Evolutionary conservation across 1,140 invertebrate genomes (phyloP).

Genomic region (Drosophila asahinai): DNA sequence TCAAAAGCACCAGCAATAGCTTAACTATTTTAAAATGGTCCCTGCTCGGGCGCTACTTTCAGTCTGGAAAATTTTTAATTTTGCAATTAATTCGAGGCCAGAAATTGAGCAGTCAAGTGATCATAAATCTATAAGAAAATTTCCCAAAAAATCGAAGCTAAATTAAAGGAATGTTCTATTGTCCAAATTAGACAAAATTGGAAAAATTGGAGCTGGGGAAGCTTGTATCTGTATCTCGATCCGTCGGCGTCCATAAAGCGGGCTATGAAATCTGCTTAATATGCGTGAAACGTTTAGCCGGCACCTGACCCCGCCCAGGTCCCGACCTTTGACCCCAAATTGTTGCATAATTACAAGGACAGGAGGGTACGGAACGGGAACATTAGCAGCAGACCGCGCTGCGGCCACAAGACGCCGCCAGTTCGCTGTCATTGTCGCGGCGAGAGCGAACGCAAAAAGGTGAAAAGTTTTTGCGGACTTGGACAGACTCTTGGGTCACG

Average conservation of each 20-base stretch:
- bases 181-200: too few species aligned
- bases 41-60: too few species aligned
- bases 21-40: too few species aligned
- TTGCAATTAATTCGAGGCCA: too few species aligned
- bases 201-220: background rate
- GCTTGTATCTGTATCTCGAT: background rate
- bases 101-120: too few species aligned
- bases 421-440: slow-evolving; percentile 22
- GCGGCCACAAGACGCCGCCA: slow-evolving; percentile 81
- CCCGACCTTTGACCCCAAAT: slow-evolving; percentile 61
- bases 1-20: too few species aligned
- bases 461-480: slow-evolving; percentile 26
- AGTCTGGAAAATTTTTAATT: too few species aligned
- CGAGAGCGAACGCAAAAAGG: slow-evolving; percentile 36
- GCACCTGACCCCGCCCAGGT: slow-evolving; percentile 2
- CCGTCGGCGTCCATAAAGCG: background rate
- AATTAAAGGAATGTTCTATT: too few species aligned
- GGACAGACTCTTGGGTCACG: slow-evolving; percentile 65
- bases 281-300: slow-evolving; percentile 70
- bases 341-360: slow-evolving; percentile 77
- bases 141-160: background rate
- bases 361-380: background rate
- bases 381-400: slow-evolving; percentile 51
- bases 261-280: slow-evolving; percentile 50
- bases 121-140: background rate